phyloP scores from a whole-genome alignment of 2,888 invertebrate species.

The Troides oblongomaculatus region DNA sequence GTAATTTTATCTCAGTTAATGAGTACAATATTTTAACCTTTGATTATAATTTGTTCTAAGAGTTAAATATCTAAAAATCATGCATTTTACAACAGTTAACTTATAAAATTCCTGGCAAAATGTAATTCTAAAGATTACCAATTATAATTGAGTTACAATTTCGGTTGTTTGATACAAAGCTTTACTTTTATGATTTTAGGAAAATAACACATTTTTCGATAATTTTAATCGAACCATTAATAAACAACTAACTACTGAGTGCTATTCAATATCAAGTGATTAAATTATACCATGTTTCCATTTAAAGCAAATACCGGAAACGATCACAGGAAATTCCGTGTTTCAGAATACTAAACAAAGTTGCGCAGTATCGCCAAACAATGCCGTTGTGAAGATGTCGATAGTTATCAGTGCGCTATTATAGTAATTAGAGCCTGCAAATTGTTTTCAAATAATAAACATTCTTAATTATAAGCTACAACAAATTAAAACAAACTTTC shows the following conservation, averaged over 20 bases:
- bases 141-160: too few species aligned
- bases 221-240: background rate
- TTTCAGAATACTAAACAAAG: slow-evolving; percentile 8
- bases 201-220: background rate
- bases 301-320: background rate
- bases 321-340: slow-evolving; percentile 9
- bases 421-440: background rate
- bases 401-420: background rate
- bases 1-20: background rate
- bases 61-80: too few species aligned
- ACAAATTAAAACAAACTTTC: too few species aligned
- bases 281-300: background rate
- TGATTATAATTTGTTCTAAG: background rate
- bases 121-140: too few species aligned
- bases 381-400: background rate
- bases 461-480: too few species aligned
- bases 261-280: background rate
- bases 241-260: background rate
- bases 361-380: background rate
- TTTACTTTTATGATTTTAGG: background rate
- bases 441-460: too few species aligned
- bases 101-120: too few species aligned
- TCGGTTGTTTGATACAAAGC: too few species aligned
- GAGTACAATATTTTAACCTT: background rate
- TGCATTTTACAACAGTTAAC: too few species aligned